phyloP scores from a whole-genome alignment of 1,140 invertebrate genomes.

The Alviniconcha marisindica region DNA sequence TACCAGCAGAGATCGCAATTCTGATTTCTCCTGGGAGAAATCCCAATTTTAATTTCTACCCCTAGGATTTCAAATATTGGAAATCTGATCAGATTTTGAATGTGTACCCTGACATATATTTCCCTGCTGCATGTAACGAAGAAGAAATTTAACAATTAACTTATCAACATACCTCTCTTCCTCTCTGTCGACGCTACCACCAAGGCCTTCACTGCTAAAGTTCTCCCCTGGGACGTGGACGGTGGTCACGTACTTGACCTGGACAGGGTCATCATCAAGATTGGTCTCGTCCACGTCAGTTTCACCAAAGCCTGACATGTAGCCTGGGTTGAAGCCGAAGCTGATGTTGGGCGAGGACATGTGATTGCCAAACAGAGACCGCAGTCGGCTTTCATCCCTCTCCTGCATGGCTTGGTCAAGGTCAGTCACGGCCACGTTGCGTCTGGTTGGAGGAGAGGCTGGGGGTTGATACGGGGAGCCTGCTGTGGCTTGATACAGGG shows the following conservation, averaged over 20 bases:
- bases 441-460: not conserved
- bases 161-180: not conserved
- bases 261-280: conserved; percentile 48
- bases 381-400: conserved; percentile 56
- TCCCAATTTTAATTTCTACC: too few relatives aligned
- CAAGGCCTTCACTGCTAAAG: not conserved
- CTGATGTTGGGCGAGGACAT: not conserved
- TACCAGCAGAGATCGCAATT: too few relatives aligned
- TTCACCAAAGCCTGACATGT: not conserved
- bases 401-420: conserved; percentile 67
- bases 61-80: too few relatives aligned
- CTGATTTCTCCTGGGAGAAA: too few relatives aligned
- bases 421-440: conserved; percentile 51
- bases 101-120: too few relatives aligned
- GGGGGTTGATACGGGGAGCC: not conserved
- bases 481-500: not conserved
- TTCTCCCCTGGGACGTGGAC: not conserved
- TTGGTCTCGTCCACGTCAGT: conserved; percentile 43
- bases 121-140: too few relatives aligned
- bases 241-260: conserved; percentile 39
- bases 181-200: not conserved
- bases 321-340: not conserved
- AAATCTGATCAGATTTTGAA: too few relatives aligned
- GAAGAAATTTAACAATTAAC: too few relatives aligned
- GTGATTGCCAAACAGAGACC: conserved; percentile 45